A percentile compares a stretch with the other conserved stretches of the same genome.
These are phyloP conservation scores for Morus bassanus DNA, from an alignment of 2,797 vertebrate species.

Conservation along the genomic window DNA sequence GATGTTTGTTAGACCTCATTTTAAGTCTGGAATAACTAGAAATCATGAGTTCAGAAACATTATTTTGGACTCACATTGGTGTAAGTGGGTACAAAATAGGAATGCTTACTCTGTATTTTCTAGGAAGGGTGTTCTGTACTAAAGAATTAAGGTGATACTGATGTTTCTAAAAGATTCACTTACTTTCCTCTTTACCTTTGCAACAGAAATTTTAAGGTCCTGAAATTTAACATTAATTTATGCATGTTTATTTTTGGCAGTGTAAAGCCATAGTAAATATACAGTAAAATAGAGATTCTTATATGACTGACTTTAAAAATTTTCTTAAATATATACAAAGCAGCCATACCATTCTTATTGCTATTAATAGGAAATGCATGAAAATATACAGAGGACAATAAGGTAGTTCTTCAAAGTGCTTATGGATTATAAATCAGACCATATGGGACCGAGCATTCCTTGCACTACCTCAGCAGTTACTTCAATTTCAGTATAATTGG, in stretches of 20 bases:
- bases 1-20: background rate
- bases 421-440: background rate
- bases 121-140: background rate
- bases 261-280: background rate
- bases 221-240: background rate
- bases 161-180: background rate
- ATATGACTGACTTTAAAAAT: background rate
- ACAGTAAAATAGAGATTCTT: background rate
- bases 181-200: background rate
- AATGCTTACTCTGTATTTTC: background rate
- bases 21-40: background rate
- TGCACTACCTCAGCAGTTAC: constrained; percentile 36
- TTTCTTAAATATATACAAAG: background rate
- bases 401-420: background rate
- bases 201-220: background rate
- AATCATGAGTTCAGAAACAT: background rate
- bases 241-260: background rate
- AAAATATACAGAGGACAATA: background rate
- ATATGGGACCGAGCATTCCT: background rate
- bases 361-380: background rate
- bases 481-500: constrained; percentile 10
- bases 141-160: background rate
- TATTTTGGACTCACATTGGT: background rate
- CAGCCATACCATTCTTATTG: background rate
- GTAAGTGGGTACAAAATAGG: background rate